Percentiles rank a stretch among this genome's conserved stretches.
Conservation (phyloP, 2,113 vertebrate species). For the Capreolus pygargus region DNA sequence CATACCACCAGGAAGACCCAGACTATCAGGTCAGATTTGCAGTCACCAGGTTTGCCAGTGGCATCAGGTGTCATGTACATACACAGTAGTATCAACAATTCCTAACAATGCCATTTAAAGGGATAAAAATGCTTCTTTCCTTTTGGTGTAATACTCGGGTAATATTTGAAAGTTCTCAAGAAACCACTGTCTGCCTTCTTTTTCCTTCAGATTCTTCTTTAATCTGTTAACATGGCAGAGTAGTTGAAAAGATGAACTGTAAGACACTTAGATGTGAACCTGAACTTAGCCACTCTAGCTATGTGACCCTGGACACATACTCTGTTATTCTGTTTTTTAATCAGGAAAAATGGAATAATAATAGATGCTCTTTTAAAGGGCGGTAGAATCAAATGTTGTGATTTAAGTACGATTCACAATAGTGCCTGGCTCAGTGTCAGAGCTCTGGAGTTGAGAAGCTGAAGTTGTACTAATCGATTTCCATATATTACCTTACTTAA, state of each 20-base stretch:
- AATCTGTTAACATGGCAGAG: background rate
- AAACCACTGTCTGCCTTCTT: background rate
- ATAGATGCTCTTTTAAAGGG: background rate
- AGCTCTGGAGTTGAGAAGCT: background rate
- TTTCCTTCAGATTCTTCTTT: background rate
- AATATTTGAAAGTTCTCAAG: background rate
- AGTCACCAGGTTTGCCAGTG: background rate
- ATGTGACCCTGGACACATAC: background rate
- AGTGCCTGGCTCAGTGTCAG: background rate
- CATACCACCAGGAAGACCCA: background rate
- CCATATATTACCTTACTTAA: background rate
- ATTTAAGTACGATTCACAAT: background rate
- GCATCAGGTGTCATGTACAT: background rate
- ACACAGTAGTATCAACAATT: background rate
- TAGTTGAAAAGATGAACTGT: background rate
- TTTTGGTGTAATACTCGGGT: background rate
- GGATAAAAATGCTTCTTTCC: background rate
- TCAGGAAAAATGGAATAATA: background rate
- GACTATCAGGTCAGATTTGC: background rate
- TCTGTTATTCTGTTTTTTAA: background rate
- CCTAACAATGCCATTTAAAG: background rate
- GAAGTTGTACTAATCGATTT: background rate
- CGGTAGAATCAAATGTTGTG: background rate
- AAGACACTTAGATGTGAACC: background rate
- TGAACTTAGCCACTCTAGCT: background rate